These are phyloP conservation scores for Drosophila ficusphila DNA, from an alignment of 1,140 invertebrate species.

Conservation along the genomic window DNA sequence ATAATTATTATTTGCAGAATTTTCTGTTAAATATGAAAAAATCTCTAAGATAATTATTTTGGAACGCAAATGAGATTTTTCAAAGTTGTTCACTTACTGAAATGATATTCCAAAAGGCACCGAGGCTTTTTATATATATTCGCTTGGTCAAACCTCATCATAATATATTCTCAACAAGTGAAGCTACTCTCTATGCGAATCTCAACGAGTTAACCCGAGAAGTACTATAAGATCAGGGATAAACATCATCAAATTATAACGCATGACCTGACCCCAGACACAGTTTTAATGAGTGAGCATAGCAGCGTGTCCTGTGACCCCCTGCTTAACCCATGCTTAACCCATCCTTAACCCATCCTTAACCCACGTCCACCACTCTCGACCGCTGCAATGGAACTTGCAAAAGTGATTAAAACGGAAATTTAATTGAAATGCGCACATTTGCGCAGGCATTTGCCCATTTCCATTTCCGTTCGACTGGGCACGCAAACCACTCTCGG, in stretches of 20 bases:
- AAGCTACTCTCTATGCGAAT: neutral
- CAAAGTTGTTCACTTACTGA: no score
- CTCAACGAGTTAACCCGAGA: neutral
- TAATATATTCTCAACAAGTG: neutral
- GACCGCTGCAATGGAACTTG: conserved; percentile 16
- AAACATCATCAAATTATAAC: conserved; percentile 46
- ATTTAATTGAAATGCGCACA: conserved; percentile 77
- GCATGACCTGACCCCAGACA: conserved; percentile 40
- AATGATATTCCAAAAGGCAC: no score
- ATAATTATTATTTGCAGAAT: neutral
- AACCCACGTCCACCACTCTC: neutral
- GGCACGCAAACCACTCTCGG: conserved; percentile 42
- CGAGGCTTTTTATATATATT: neutral
- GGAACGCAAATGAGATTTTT: no score
- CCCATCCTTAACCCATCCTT: no score
- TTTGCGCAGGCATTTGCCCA: conserved; percentile 67
- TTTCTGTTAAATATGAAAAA: no score
- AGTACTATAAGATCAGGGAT: conserved; percentile 2
- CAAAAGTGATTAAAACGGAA: conserved; percentile 78
- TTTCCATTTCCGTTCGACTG: conserved; percentile 49
- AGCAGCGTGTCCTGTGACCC: conserved; percentile 1
- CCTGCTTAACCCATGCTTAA: conserved; percentile 16
- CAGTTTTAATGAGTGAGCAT: conserved; percentile 34
- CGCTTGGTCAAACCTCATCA: neutral
- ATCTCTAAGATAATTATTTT: no score